Base-by-base conservation (phyloP, 2,888 invertebrate genomes). In the Neelides folsomi region DNA sequence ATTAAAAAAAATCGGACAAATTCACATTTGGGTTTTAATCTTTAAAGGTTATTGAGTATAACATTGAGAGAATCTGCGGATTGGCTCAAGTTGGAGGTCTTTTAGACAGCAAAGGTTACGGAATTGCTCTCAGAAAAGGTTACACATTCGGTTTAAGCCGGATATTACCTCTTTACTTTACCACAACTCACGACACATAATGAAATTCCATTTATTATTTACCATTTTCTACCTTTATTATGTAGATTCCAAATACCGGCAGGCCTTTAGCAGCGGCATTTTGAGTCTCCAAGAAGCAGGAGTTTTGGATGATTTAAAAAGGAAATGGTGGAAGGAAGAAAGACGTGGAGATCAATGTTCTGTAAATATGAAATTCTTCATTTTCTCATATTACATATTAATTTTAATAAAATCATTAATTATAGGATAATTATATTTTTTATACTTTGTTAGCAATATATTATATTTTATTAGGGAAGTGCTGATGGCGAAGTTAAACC, bases 321-420 rank as follows among this genome's bases (percentile, higher is more conserved):
- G 90, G 35, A 83, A 86, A 69, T 98, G 97, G 97, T 97, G 97
- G 97, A 89, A 89, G 69, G 86, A 89, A 72, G 86, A 84, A 73
- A 78, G 87, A 35, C 90, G 89, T 16, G 90, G 89, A 19, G 87
- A 88, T 45, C 81, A 83, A 49, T 63, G 63, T 35, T 50, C 44
- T 19, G 63, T 63, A 53, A 48, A 47, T 36, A 34, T n/a, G n/a
- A n/a, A n/a, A n/a, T n/a, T n/a, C n/a, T n/a, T n/a, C n/a, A n/a
- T n/a, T n/a, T n/a, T n/a, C n/a, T n/a, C n/a, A n/a, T n/a, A n/a
- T n/a, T n/a, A n/a, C n/a, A n/a, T n/a, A n/a, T n/a, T n/a, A n/a
- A n/a, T n/a, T n/a, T n/a, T n/a, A n/a, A n/a, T n/a, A n/a, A n/a
- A n/a, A n/a, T n/a, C n/a, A n/a, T n/a, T n/a, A n/a, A n/a, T n/a